These are phyloP conservation scores for Lasioglossum leucozonium DNA, from an alignment of 2,888 invertebrate species.

Conservation along the genomic window DNA sequence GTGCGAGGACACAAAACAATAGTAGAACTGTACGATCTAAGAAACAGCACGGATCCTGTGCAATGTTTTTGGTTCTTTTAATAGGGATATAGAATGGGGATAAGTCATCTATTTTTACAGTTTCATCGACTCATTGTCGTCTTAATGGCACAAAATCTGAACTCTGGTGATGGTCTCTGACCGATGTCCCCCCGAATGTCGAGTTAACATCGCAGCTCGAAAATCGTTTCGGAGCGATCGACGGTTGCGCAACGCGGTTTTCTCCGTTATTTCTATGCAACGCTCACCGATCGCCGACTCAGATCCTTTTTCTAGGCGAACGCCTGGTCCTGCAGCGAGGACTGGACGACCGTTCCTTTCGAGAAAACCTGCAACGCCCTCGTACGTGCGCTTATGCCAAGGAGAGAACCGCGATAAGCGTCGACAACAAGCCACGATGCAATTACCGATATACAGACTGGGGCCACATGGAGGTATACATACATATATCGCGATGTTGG, in stretches of 20 bases:
- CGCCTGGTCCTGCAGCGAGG: constrained; percentile 44
- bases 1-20: no score
- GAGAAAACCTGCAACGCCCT: constrained; percentile 68
- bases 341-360: constrained; percentile 60
- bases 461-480: constrained; percentile 22
- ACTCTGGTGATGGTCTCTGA: neutral
- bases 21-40: no score
- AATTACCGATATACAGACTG: constrained; percentile 78
- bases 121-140: no score
- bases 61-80: no score
- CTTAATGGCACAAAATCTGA: neutral
- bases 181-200: neutral
- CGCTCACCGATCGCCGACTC: constrained; percentile 44
- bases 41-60: no score
- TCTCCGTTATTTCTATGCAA: constrained; percentile 14
- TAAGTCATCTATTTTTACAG: no score
- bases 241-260: constrained; percentile 16
- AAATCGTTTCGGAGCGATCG: constrained; percentile 5
- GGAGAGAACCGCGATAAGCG: constrained; percentile 78
- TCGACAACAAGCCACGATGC: constrained; percentile 78
- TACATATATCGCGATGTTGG: constrained; percentile 22
- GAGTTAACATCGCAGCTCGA: neutral
- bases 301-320: constrained; percentile 60
- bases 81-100: no score
- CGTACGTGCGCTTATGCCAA: constrained; percentile 75